Evolutionary conservation across 2,113 vertebrate species (phyloP).

Genomic region (Myrmecophaga tridactyla): DNA sequence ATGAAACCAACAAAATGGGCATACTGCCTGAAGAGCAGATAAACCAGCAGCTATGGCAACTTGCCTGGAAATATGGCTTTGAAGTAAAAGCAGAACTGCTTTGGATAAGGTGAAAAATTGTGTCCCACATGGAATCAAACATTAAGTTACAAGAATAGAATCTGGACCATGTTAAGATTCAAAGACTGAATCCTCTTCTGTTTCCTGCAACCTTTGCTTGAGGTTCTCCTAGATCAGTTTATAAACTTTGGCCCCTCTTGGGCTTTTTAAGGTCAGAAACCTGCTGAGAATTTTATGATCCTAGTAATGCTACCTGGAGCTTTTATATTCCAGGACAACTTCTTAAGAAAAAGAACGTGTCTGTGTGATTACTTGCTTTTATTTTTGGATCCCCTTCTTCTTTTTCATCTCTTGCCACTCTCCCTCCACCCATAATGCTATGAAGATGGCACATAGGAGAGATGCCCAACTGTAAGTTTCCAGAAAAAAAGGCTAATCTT

Average conservation of each 20-base stretch:
- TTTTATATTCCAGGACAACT: not conserved
- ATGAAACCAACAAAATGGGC: not conserved
- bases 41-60: not conserved
- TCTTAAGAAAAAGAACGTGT: not conserved
- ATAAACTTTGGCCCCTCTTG: not conserved
- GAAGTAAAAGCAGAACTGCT: not conserved
- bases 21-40: fast-evolving
- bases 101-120: not conserved
- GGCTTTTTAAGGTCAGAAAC: conserved; percentile 44
- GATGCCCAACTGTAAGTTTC: not conserved
- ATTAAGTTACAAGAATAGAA: conserved; percentile 1
- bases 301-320: not conserved
- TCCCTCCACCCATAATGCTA: not conserved
- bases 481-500: not conserved
- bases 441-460: not conserved
- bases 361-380: not conserved
- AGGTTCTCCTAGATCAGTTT: not conserved
- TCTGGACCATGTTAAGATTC: not conserved
- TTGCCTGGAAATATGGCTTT: not conserved
- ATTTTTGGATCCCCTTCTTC: not conserved
- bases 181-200: not conserved
- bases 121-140: not conserved
- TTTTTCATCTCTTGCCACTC: not conserved
- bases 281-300: not conserved
- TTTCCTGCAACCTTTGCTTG: not conserved